Base-by-base conservation (phyloP, 2,113 vertebrate genomes). In the Lagopus leucura region DNA sequence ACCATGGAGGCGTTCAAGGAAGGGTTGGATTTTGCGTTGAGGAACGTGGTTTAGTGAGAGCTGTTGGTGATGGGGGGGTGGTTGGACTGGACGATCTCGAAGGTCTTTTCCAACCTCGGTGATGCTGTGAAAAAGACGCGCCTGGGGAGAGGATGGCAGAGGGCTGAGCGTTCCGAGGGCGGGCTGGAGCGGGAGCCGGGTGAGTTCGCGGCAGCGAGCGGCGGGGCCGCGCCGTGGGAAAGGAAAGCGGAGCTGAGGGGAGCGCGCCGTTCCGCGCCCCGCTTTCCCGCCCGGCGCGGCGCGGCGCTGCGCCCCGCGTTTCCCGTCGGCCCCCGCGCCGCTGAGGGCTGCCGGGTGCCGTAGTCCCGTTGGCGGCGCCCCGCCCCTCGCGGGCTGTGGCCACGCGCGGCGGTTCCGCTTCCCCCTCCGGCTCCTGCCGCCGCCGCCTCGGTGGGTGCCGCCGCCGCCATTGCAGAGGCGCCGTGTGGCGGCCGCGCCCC, bases 361-460 rank as follows among this genome's bases (percentile, higher is more conserved):
- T 57, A 92, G 91, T 69, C n/a, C 7, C 12, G 61, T 10, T 42
- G 38, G 67, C 42, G 64, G 55, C 4, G 79, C 84, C 43, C 79
- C 65, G 54, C 88, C 85, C 75, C 75, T 91, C 47, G 73, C 81
- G 89, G 92, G 89, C 73, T 92, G 92, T 89, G 52, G 82, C 94
- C 92, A 87, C 94, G 94, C 93, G 92, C 90, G 77, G 88, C 74
- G 93, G 93, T 95, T 95, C 94, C 93, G 95, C 95, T 95, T 91
- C 82, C 77, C 90, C 77, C 84, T 77, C 82, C 52, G 79, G 84
- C 92, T 74, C 30, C 90, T 36, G 67, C 94, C 43, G 79, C 86
- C 52, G 84, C 85, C 58, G 73, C 61, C 63, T 81, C 94, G 92
- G 92, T 94, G 94, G 92, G 89, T 93, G 67, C 81, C 36, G 72